Evolutionary conservation across 37 sponge, comb jelly and placozoan genomes (phyloP), one percentile per base, ranked within the genome.

Genomic region (Spongilla lacustris): DNA sequence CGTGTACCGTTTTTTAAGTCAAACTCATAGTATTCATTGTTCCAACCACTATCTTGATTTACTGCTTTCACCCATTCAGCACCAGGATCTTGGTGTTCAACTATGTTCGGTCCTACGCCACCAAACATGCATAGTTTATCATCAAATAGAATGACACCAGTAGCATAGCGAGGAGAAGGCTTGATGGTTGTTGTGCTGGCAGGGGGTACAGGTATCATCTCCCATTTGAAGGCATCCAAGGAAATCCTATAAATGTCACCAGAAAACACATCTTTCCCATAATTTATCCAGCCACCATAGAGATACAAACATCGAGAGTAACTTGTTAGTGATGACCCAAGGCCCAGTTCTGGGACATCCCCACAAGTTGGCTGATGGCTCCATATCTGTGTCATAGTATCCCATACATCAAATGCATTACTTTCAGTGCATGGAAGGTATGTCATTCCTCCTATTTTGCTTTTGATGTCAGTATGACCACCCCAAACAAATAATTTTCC

Each of bases 11-110:
- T 49, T 17, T 76, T 48, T 1, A 95, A 36, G 71, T 92, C 85
- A 84, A 90, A 91, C 33, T 95, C 89, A 36, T 79, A 86, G 79
- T 93, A 93, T 30, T 93, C 90, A 41, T 83, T 93, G 69, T 86
- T 93, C 87, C 86, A 82, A 3, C 92, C 92, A 84, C 10, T 24
- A 21, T 28, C 48, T 19, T 37, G 69, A 12, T 67, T 50, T 0
- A 35, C n/a, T 17, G 73, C 71, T 29, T 49, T 30, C 0, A 73
- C 36, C 25, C 86, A 90, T 22, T 75, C 38, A 33, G 87, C 81
- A 22, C 91, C 91, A 8, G 31, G 50, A 33, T 90, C 86, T 77
- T 90, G 88, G 6, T 25, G 32, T 5, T 5, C 32, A 9, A 35
- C 76, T 6, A 78, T 83, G 17, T 89, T 74, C 31, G 46, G 48